Evolutionary conservation across 2,113 vertebrate species (phyloP), one percentile per base, ranked within the genome.

Genomic region (Argyrosomus japonicus): DNA sequence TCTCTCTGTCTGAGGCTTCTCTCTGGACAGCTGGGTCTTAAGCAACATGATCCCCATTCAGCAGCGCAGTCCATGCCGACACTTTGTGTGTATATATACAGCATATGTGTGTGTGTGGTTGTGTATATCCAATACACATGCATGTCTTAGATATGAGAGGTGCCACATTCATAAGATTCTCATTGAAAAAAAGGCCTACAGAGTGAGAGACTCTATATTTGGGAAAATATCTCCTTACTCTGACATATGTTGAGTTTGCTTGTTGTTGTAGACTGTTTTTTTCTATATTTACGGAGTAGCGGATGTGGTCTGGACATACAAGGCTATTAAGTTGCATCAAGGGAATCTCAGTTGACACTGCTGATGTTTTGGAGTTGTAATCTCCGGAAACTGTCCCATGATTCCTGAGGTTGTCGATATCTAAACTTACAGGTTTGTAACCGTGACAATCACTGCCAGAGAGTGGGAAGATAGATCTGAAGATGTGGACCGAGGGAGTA

Each of bases 11-110:
- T 85, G 77, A 88, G 85, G 82, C 88, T 79, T 88, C 80, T 84
- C 82, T 90, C 61, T 1, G 65, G 90, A 94, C 94, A 95, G 93
- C 94, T 95, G 95, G 82, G 76, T 74, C 88, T 88, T 32, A 47
- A 65, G 90, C 88, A 93, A 94, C 86, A 84, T 82, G 89, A 93
- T 91, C 89, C 83, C 77, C 2, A 2, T 80, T 86, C 75, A 81
- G 77, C 82, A 47, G 40, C 25, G 69, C 40, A 27, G 65, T 72
- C 81, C 70, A 72, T 81, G 56, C 70, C 60, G 64, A 70, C 83
- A 75, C 77, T 85, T 73, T 81, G 87, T 87, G 78, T 65, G 71
- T 63, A 75, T 72, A 77, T 81, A 68, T 79, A 79, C 84, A 58
- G 62, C 71, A 56, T 77, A 54, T 86, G 68, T 75, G 51, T 70